Evolutionary conservation across 2,113 vertebrate species (phyloP), one percentile per base, ranked within the genome.

Genomic region (Cichladusa arquata): DNA sequence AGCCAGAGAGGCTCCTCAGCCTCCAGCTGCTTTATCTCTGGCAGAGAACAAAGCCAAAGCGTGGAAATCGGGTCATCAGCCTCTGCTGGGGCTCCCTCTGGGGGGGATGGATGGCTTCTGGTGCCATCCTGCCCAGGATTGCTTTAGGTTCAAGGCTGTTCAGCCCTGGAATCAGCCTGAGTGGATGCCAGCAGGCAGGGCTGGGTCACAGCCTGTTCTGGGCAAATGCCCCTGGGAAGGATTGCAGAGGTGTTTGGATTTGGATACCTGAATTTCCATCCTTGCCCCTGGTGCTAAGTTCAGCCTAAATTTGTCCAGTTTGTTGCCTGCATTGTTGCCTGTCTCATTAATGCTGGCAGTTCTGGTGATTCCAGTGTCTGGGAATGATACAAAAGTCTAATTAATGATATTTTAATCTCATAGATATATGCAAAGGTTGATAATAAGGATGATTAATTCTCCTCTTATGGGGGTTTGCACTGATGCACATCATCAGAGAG

Each of bases 391-490:
- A 33, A 60, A 91, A 72, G 50, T 60, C 48, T 72, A 76, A 74
- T 91, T 76, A 85, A 61, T 20, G 61, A 6, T 18, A 53, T 90
- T 85, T 87, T 57, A 9, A 61, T 72, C 61, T 79, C 6, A 0
- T 5, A 31, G 48, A 14, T 19, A 6, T 4, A 36, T 54, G 40
- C 24, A 66, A 51, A 67, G 4, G 3, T 71, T 61, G 28, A 7
- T 47, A 40, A 53, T 69, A 44, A 81, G 34, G 34, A 34, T 1
- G 3, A 44, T 81, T 56, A 47, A 79, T 71, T 62, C 50, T 42
- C 28, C 11, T 51, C 5, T 71, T 42, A 4, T 4, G 18, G 14
- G 0, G 0, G 4, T 51, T 73, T 65, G 28, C 40, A 16, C 15
- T 61, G n/a, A 61, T 72, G 19, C 26, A 26, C 29, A 23, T 40